These are phyloP conservation scores for Myotis daubentonii DNA, from an alignment of 2,797 vertebrate species.

Conservation along the genomic window DNA sequence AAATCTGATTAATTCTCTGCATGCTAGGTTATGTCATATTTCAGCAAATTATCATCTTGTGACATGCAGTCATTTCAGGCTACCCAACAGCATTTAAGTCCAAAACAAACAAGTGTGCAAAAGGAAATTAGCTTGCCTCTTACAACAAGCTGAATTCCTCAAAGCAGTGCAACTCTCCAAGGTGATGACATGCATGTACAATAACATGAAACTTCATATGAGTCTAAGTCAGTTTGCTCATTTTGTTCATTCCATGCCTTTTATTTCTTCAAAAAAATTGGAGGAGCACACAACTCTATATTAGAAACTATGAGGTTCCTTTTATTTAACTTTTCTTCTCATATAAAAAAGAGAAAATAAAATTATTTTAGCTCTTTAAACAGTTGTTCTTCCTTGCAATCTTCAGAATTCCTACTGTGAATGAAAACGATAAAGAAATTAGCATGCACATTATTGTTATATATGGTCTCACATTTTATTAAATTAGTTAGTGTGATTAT, in stretches of 20 bases:
- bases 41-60: slow-evolving; percentile 58
- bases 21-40: slow-evolving; percentile 26
- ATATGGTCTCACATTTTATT: not conserved
- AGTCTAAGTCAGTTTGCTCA: slow-evolving; percentile 36
- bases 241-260: not conserved
- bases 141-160: slow-evolving; percentile 10
- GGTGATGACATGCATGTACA: not conserved
- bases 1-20: slow-evolving; percentile 45
- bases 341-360: not conserved
- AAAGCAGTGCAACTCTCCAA: not conserved
- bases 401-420: not conserved
- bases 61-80: slow-evolving; percentile 47
- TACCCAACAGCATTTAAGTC: slow-evolving; percentile 43
- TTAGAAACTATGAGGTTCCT: not conserved
- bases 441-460: not conserved
- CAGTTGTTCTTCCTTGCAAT: not conserved
- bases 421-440: slow-evolving; percentile 20
- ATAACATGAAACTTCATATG: slow-evolving; percentile 9
- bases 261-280: not conserved
- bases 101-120: not conserved
- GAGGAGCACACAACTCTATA: not conserved
- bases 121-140: slow-evolving; percentile 64
- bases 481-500: not conserved
- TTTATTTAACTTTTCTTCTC: not conserved
- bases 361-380: not conserved